Conservation (phyloP, 1,140 invertebrate genomes). For the Ephestia elutella region DNA sequence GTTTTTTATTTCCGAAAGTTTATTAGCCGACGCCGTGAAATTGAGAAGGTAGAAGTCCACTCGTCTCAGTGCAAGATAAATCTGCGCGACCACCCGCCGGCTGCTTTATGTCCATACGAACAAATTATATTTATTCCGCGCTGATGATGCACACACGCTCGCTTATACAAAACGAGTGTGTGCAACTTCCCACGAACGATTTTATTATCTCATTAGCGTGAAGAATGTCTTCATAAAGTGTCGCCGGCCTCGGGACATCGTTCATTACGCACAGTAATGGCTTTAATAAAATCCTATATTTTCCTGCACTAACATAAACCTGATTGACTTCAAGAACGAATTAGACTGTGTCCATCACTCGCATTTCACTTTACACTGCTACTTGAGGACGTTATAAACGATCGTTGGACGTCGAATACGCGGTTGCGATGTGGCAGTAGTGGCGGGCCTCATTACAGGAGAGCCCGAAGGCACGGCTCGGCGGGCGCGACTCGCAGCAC, state of each 20-base stretch:
- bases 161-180: slow-evolving; percentile 20
- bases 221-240: slow-evolving; percentile 68
- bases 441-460: slow-evolving; percentile 28
- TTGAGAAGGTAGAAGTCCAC: slow-evolving; percentile 5
- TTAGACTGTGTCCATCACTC: neutral
- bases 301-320: slow-evolving; percentile 16
- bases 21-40: slow-evolving; percentile 5
- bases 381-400: neutral
- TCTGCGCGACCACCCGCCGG: slow-evolving; percentile 19
- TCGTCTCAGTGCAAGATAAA: slow-evolving; percentile 9
- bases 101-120: slow-evolving; percentile 13
- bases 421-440: slow-evolving; percentile 6
- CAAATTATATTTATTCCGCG: slow-evolving; percentile 9
- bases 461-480: slow-evolving; percentile 35
- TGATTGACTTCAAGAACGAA: neutral
- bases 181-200: slow-evolving; percentile 54
- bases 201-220: slow-evolving; percentile 69
- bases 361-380: neutral
- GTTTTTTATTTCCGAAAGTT: slow-evolving; percentile 5
- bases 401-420: slow-evolving; percentile 19
- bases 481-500: slow-evolving; percentile 24
- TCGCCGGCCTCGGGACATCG: slow-evolving; percentile 61
- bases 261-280: slow-evolving; percentile 62
- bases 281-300: slow-evolving; percentile 59
- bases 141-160: slow-evolving; percentile 7